A percentile compares a stretch with the other conserved stretches of the same genome.
These are phyloP conservation scores for Peromyscus maniculatus DNA, from an alignment of 2,113 vertebrate genomes.

Conservation along the genomic window DNA sequence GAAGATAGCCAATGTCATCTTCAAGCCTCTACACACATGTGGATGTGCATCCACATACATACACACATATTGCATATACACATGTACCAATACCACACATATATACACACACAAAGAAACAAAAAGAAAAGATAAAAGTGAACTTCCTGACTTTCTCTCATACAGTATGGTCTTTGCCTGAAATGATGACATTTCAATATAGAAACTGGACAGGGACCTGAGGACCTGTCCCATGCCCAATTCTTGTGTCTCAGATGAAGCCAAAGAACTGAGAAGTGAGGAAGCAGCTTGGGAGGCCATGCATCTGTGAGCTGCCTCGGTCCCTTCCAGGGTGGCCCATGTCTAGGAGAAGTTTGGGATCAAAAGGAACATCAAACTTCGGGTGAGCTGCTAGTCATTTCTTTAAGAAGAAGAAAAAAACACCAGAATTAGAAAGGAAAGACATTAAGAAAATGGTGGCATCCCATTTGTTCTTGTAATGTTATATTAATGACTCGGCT, in stretches of 20 bases:
- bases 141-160: background rate
- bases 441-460: background rate
- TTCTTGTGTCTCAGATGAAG: background rate
- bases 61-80: too few species aligned
- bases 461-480: background rate
- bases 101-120: too few species aligned
- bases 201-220: background rate
- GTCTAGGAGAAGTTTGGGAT: background rate
- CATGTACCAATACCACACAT: background rate
- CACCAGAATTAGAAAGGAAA: background rate
- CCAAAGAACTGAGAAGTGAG: background rate
- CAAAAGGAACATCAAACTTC: slow-evolving; percentile 12
- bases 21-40: background rate
- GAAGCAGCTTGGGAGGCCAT: background rate
- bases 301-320: background rate
- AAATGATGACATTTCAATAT: background rate
- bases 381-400: background rate
- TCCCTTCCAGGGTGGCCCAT: background rate
- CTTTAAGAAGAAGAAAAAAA: slow-evolving; percentile 25
- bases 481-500: background rate
- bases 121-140: background rate
- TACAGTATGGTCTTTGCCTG: background rate
- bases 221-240: background rate
- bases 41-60: too few species aligned
- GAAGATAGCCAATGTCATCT: background rate